Evolutionary conservation across 2,113 vertebrate genomes (phyloP), one percentile per base, ranked within the genome.

Genomic region (Campylorhamphus procurvoides): DNA sequence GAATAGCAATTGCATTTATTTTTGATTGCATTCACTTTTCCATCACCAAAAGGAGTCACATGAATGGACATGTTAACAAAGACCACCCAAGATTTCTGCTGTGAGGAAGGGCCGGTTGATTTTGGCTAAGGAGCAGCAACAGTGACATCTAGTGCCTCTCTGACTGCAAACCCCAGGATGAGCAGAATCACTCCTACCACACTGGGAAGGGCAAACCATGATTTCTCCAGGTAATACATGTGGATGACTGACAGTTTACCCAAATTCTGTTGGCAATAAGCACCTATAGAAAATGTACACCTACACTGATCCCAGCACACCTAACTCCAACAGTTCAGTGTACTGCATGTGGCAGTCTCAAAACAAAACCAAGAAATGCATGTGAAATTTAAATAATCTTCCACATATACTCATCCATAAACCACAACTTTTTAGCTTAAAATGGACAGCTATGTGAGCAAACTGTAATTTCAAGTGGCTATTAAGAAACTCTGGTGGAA

Each of bases 81-180:
- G 92, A 84, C 79, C 85, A 94, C 87, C 50, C 91, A 84, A 52
- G 81, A 87, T 8, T 67, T 25, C 37, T 33, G 16, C 60, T 4
- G 58, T 24, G 6, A 87, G 25, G 14, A 76, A 64, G 14, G 2
- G 0, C 52, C 17, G 31, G 7, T 7, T 17, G 68, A 19, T 59
- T 82, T n/a, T 17, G 50, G 47, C 7, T 72, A 20, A 44, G 2
- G 7, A 93, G 66, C 42, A 69, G 66, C 88, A 93, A 89, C 71
- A 96, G 60, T 76, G 97, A 94, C 97, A 95, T 64, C 96, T 96
- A 97, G 80, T 6, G 96, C 40, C 31, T 10, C 1, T 24, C 37
- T 80, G 33, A 6, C 39, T 83, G 23, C 47, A 16, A 58, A 47
- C 23, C 3, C 1, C 16, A 5, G 37, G 5, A 50, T 52, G 7